Percentiles rank a stretch among this genome's conserved stretches.
phyloP scores from a whole-genome alignment of 2,797 vertebrate genomes.

The Pseudochaenichthys georgianus region DNA sequence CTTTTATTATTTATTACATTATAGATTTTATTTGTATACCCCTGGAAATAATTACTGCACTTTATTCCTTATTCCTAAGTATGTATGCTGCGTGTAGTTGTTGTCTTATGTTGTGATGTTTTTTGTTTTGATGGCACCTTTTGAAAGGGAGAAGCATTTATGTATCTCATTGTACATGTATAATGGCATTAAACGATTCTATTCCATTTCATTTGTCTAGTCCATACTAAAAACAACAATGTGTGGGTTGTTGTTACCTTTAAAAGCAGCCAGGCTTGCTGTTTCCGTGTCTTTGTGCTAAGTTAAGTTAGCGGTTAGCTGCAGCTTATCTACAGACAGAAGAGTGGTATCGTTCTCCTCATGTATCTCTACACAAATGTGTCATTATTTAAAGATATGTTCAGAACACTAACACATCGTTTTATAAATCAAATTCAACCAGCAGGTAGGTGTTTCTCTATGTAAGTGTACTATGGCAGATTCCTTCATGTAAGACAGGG shows the following conservation, averaged over 20 bases:
- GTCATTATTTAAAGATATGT: background rate
- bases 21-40: no score
- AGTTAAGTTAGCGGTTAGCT: background rate
- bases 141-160: no score
- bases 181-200: no score
- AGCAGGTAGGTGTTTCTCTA: background rate
- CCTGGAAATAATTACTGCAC: no score
- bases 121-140: no score
- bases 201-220: background rate
- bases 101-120: no score
- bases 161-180: no score
- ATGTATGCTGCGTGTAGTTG: no score
- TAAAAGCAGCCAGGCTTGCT: background rate
- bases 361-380: background rate
- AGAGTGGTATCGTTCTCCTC: background rate
- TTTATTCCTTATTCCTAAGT: no score
- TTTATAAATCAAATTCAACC: slow-evolving; percentile 5
- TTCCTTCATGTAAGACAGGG: slow-evolving; percentile 31
- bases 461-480: background rate
- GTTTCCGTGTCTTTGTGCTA: slow-evolving; percentile 4
- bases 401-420: background rate
- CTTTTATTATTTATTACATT: no score
- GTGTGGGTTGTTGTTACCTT: background rate
- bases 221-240: background rate
- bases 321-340: background rate